Evolutionary conservation across 1,140 invertebrate species (phyloP), one percentile per base, ranked within the genome.

Genomic region (Drosophila jambulina): DNA sequence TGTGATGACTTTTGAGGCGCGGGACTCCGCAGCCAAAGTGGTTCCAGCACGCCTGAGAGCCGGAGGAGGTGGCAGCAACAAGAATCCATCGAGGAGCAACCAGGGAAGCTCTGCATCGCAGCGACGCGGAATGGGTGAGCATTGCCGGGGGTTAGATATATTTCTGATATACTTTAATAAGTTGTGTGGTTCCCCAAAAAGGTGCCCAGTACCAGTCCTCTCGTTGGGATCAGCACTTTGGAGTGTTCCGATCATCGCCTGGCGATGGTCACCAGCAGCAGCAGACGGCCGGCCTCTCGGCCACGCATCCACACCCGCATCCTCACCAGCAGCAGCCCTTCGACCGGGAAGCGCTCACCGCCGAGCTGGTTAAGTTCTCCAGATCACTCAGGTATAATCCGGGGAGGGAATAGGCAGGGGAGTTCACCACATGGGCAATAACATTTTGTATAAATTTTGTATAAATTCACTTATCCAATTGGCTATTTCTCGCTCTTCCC

Each of bases 1-100:
- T 79, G 97, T 98, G n/a, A 97, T 98, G 97, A 98, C 97, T 1
- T 98, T 98, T 82, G 97, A 98, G 91, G 97, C 97, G 0, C 94
- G 97, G 0, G 97, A 98, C 91, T 97, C 96, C 45, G 97, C 97
- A 0, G 97, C 96, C 1, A 98, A 98, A 91, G 96, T 97, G 15
- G 96, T 97, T 13, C 96, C 97, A 3, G 96, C 96, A 1, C 94
- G 96, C 32, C 94, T 96, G 32, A 95, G 96, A 40, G 85, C 85
- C 0, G 81, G 84, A 7, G 93, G 95, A 83, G 87, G 82, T 82
- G 48, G 92, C 83, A 76, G 93, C 92, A 68, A 92, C 61, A 91
- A 92, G 43, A 76, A 79, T 19, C 57, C 76, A 4, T 63, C 79
- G 21, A 75, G 92, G n/a, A 92, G 91, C 29, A 94, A 92, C 70